phyloP scores from a whole-genome alignment of 2,797 vertebrate genomes.

The Lemur catta region DNA sequence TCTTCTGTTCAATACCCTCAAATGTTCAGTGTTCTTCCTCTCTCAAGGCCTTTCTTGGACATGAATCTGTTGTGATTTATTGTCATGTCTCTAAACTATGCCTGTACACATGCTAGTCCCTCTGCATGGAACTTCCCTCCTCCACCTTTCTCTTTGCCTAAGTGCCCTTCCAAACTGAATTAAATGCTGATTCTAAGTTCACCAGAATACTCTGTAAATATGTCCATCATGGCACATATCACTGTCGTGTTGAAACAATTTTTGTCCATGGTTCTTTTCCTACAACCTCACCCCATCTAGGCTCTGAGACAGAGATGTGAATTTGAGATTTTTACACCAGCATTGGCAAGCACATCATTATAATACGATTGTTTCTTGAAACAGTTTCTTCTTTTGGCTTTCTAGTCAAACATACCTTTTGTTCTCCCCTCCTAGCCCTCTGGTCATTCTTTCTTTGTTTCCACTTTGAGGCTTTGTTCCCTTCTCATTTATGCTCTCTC shows the following conservation, averaged over 20 bases:
- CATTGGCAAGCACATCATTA: neutral
- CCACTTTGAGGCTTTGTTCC: neutral
- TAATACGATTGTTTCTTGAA: neutral
- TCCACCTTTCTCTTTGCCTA: neutral
- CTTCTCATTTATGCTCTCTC: neutral
- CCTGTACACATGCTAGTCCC: neutral
- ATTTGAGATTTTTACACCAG: neutral
- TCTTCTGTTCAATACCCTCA: neutral
- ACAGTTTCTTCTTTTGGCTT: neutral
- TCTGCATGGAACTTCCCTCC: accelerated
- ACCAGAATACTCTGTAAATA: neutral
- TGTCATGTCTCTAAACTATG: neutral
- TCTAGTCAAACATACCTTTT: neutral
- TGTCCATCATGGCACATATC: neutral
- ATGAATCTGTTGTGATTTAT: neutral
- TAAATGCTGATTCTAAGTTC: neutral
- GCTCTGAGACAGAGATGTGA: neutral
- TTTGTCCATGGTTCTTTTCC: neutral
- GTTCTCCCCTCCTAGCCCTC: neutral
- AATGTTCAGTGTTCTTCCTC: neutral
- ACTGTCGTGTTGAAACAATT: neutral
- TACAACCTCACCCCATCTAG: neutral
- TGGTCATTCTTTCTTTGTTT: neutral
- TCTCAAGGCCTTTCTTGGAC: neutral
- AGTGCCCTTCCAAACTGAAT: neutral